A percentile compares a stretch with the other conserved stretches of the same genome.
These are phyloP conservation scores for Masnerella sp. DNA, from an alignment of 2,888 invertebrate genomes.

Conservation along the genomic window DNA sequence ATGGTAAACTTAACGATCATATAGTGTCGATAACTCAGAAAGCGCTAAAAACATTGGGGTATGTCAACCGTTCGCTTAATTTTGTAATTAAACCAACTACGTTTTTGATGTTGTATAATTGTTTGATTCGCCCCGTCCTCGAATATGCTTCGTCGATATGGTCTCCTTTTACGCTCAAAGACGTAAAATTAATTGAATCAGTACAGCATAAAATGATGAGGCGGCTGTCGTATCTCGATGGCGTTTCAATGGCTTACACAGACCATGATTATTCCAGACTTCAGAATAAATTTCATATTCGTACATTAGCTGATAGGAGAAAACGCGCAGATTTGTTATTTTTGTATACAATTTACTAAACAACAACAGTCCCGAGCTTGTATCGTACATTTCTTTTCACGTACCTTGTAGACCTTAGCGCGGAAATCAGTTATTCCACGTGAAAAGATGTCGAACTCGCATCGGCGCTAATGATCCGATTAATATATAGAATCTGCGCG, in stretches of 20 bases:
- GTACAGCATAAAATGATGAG: not conserved
- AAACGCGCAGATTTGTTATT: no score
- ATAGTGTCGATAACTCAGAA: not conserved
- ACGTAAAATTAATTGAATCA: not conserved
- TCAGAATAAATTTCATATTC: not conserved
- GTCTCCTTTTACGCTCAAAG: not conserved
- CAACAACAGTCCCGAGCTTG: no score
- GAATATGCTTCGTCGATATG: not conserved
- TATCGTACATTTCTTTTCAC: no score
- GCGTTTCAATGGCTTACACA: not conserved
- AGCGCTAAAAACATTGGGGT: not conserved
- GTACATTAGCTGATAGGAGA: no score
- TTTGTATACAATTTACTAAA: no score
- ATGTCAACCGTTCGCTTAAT: not conserved
- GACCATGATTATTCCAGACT: not conserved
- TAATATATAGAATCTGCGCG: no score
- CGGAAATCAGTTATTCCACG: no score
- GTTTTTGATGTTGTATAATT: not conserved
- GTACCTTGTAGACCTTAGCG: no score
- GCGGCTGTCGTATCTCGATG: not conserved
- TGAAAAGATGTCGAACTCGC: no score
- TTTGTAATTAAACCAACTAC: not conserved
- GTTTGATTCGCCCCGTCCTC: not conserved
- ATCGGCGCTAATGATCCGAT: no score
- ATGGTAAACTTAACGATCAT: not conserved